These are phyloP conservation scores for Torymus texanus DNA, from an alignment of 2,888 invertebrate species.

Conservation along the genomic window DNA sequence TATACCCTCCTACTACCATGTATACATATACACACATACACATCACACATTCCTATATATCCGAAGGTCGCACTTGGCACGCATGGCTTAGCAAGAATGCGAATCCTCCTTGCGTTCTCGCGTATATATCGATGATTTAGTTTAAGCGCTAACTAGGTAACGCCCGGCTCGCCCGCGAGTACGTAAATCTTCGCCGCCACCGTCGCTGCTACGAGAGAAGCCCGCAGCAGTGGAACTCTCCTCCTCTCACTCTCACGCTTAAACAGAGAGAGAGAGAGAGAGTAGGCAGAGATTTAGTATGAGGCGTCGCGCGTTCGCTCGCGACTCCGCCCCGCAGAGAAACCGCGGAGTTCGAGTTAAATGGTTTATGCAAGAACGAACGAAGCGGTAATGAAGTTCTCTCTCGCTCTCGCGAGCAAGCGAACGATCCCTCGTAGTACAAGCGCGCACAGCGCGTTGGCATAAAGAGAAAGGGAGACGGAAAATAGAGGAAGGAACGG, in stretches of 20 bases:
- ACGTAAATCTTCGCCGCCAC: constrained; percentile 65
- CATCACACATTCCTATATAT: constrained; percentile 24
- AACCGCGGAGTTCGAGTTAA: constrained; percentile 74
- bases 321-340: constrained; percentile 67
- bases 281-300: constrained; percentile 69
- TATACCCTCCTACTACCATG: not conserved
- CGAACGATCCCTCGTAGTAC: not conserved
- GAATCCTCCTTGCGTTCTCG: constrained; percentile 41
- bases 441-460: not conserved
- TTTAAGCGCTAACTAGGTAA: constrained; percentile 56
- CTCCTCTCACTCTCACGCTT: constrained; percentile 47
- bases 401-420: constrained; percentile 56
- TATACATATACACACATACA: constrained; percentile 47
- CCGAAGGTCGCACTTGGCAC: constrained; percentile 18
- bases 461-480: not conserved
- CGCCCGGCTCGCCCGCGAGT: constrained; percentile 58
- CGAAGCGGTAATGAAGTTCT: constrained; percentile 74
- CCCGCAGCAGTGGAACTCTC: constrained; percentile 67
- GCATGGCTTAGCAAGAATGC: constrained; percentile 32
- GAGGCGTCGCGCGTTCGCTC: constrained; percentile 62
- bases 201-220: constrained; percentile 25
- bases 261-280: not conserved
- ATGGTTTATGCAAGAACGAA: constrained; percentile 75
- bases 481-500: not conserved
- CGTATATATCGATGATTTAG: constrained; percentile 52